These are phyloP conservation scores for Anodontia alba DNA, from an alignment of 2,888 invertebrate genomes.

Conservation along the genomic window DNA sequence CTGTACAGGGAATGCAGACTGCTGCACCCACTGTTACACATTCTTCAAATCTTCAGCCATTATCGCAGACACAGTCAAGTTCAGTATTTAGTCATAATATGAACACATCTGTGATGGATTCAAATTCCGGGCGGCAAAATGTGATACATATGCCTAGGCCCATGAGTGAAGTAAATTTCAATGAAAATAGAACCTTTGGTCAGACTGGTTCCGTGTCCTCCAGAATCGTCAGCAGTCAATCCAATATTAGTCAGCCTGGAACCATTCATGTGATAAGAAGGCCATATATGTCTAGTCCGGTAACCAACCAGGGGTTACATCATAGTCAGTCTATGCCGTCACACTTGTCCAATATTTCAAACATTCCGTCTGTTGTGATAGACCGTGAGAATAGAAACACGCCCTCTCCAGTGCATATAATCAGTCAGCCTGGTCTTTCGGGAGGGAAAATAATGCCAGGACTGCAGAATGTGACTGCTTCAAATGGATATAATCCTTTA, in stretches of 20 bases:
- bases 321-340: constrained; percentile 55
- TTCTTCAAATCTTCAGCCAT: constrained; percentile 15
- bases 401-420: constrained; percentile 58
- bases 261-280: constrained; percentile 56
- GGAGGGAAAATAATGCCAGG: constrained; percentile 59
- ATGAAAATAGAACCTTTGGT: constrained; percentile 20
- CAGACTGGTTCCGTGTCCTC: constrained; percentile 23
- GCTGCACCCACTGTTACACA: constrained; percentile 29
- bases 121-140: constrained; percentile 12
- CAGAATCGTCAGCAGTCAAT: constrained; percentile 37
- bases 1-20: constrained; percentile 23
- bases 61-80: constrained; percentile 24
- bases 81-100: constrained; percentile 52
- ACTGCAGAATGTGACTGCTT: background rate
- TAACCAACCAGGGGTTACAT: constrained; percentile 25
- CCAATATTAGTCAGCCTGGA: constrained; percentile 16
- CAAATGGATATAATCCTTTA: constrained; percentile 22
- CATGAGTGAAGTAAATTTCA: background rate
- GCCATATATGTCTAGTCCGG: constrained; percentile 47
- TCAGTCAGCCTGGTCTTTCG: constrained; percentile 57
- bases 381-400: constrained; percentile 45
- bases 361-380: constrained; percentile 42
- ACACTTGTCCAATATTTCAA: constrained; percentile 40
- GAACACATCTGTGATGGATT: constrained; percentile 16
- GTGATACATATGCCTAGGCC: constrained; percentile 13